Percentiles rank a stretch among this genome's conserved stretches.
Evolutionary conservation across 2,113 vertebrate genomes (phyloP).

Genomic region (Oreochromis niloticus): DNA sequence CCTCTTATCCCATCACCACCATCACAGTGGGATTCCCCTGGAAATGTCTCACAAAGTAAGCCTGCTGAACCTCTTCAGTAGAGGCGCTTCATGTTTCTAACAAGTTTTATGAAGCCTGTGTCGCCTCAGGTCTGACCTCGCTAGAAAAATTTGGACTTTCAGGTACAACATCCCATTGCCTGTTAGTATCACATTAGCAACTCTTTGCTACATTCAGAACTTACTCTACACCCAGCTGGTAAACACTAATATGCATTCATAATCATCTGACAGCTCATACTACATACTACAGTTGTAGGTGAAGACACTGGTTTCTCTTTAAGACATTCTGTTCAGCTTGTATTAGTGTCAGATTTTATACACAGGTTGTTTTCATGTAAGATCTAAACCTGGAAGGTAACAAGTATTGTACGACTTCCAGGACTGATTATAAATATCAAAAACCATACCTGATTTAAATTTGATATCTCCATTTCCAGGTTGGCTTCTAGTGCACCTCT

Average conservation of each 20-base stretch:
- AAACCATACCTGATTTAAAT: background rate
- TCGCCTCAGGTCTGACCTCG: fast-evolving
- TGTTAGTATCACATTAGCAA: background rate
- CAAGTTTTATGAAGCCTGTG: background rate
- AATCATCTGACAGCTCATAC: background rate
- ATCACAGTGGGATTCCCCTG: background rate
- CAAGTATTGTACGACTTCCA: background rate
- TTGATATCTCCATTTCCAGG: background rate
- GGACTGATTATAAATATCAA: background rate
- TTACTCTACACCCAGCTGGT: background rate
- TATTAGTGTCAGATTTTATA: background rate
- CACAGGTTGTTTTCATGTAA: background rate
- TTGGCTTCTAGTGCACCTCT: background rate
- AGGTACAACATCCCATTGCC: background rate
- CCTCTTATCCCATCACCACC: background rate
- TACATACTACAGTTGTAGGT: background rate
- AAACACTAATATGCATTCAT: background rate
- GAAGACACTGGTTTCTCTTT: background rate
- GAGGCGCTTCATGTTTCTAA: background rate
- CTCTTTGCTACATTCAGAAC: background rate
- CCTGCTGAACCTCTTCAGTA: background rate
- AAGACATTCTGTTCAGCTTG: background rate
- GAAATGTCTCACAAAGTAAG: background rate
- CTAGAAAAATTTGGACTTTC: background rate
- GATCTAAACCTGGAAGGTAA: background rate